phyloP scores from a whole-genome alignment of 1,140 invertebrate species.

The Caenorhabditis brenneri region DNA sequence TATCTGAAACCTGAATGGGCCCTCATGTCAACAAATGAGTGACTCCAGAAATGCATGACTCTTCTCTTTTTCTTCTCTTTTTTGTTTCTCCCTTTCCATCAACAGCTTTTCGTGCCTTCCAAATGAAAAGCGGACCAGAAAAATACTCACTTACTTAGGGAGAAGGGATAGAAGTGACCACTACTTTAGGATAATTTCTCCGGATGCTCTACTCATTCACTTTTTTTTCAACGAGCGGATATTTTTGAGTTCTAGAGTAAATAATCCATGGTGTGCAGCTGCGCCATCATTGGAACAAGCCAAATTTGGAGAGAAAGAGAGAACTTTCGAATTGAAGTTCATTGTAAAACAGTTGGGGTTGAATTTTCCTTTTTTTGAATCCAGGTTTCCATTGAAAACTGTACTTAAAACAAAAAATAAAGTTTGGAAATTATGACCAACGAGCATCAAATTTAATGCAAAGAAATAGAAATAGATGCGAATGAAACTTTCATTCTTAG shows the following conservation, averaged over 20 bases:
- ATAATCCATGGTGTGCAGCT: conserved; percentile 1
- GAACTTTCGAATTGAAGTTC: too few relatives aligned
- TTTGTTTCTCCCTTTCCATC: background rate
- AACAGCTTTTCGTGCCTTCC: background rate
- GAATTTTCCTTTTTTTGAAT: background rate
- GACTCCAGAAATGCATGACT: conserved; percentile 30
- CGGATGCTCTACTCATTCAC: background rate
- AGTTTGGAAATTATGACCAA: too few relatives aligned
- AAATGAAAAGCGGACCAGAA: background rate
- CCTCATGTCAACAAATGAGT: conserved; percentile 5
- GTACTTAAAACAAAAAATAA: too few relatives aligned
- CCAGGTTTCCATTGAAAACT: background rate
- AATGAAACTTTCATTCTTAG: too few relatives aligned
- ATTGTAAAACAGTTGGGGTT: too few relatives aligned
- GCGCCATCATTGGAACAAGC: background rate
- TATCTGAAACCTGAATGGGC: background rate
- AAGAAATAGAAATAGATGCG: too few relatives aligned
- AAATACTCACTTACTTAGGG: background rate
- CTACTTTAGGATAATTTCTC: background rate
- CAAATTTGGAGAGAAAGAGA: background rate
- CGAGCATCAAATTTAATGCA: too few relatives aligned
- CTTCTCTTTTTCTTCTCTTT: background rate
- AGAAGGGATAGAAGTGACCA: background rate
- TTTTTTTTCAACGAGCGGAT: background rate
- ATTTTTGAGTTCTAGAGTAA: background rate